These are phyloP conservation scores for Chiropotes sagulatus DNA, from an alignment of 2,797 vertebrate species.

Conservation along the genomic window DNA sequence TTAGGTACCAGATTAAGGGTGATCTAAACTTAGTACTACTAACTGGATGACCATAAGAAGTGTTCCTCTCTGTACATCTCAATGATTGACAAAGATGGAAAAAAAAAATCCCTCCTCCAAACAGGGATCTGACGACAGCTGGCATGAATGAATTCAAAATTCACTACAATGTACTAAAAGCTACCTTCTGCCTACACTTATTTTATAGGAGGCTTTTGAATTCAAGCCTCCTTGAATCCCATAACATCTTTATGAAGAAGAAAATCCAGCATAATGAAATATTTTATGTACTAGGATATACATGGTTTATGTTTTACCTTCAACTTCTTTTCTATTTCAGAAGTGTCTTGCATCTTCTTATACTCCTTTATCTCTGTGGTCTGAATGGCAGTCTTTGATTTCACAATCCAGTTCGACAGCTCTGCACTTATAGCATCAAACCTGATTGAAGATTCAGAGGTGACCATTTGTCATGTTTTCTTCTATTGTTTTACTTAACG, in stretches of 20 bases:
- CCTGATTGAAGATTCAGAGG: conserved; percentile 84
- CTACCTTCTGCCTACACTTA: conserved; percentile 54
- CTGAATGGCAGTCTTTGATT: conserved; percentile 88
- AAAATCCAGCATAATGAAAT: conserved; percentile 66
- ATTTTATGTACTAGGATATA: conserved; percentile 61
- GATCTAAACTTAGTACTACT: neutral
- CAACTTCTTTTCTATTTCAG: conserved; percentile 86
- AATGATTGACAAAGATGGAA: neutral
- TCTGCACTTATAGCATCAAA: conserved; percentile 89
- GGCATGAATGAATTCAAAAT: neutral
- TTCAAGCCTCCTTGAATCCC: neutral
- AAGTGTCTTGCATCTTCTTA: conserved; percentile 86
- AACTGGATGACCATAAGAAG: neutral
- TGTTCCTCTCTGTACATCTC: neutral
- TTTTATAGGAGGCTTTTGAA: conserved; percentile 27
- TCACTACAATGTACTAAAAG: conserved; percentile 49
- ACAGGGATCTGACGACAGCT: neutral
- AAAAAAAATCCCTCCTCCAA: neutral
- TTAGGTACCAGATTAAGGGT: neutral
- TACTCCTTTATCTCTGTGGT: conserved; percentile 87
- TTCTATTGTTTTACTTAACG: conserved; percentile 11
- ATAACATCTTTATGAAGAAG: conserved; percentile 66
- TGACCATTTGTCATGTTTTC: conserved; percentile 25
- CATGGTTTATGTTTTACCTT: conserved; percentile 88
- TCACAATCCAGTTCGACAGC: conserved; percentile 89